These are phyloP conservation scores for Ochotona curzoniae DNA, from an alignment of 2,113 vertebrate species.

Conservation along the genomic window DNA sequence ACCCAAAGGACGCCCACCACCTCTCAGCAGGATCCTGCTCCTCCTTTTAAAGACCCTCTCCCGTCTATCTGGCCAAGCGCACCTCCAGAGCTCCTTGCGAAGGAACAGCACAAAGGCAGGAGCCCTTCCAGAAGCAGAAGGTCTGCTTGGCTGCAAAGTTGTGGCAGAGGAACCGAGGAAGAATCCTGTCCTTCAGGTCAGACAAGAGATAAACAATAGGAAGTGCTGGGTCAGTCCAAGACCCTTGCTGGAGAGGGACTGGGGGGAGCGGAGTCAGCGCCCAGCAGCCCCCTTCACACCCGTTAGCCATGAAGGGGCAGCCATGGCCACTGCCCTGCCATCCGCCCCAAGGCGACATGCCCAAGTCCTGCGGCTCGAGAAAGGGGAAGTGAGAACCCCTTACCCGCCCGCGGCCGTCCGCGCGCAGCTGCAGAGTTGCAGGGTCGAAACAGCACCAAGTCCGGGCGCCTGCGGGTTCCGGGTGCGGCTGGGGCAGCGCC, in stretches of 20 bases:
- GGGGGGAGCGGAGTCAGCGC: background rate
- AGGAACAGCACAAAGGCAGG: slow-evolving; percentile 44
- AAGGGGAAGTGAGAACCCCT: slow-evolving; percentile 52
- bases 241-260: background rate
- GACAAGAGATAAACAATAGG: slow-evolving; percentile 76
- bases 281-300: background rate
- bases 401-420: background rate
- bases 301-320: slow-evolving; percentile 10
- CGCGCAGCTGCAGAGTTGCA: slow-evolving; percentile 54
- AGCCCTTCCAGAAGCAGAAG: background rate
- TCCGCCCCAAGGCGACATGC: background rate
- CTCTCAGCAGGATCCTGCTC: background rate
- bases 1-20: background rate
- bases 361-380: background rate
- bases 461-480: background rate
- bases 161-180: background rate
- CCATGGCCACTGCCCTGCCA: background rate
- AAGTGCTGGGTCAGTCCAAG: slow-evolving; percentile 74
- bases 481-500: slow-evolving; percentile 20
- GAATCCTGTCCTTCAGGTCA: slow-evolving; percentile 43
- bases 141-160: slow-evolving; percentile 60
- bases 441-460: slow-evolving; percentile 51
- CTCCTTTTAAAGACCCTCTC: background rate
- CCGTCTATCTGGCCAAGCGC: background rate
- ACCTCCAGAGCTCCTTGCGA: slow-evolving; percentile 48